Evolutionary conservation across 2,113 vertebrate species (phyloP).

Genomic region (Tachysurus vachellii): DNA sequence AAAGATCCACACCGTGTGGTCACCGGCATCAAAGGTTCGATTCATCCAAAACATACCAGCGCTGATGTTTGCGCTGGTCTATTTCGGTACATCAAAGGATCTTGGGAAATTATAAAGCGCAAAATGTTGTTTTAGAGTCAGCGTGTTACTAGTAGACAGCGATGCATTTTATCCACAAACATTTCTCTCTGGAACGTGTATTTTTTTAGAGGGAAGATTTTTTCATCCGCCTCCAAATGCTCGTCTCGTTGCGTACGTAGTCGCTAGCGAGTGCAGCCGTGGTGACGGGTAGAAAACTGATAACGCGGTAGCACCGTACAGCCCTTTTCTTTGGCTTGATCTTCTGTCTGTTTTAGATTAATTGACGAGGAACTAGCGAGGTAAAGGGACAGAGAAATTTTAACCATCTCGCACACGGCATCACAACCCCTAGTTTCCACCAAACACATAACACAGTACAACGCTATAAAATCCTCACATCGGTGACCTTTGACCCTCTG

Average conservation of each 20-base stretch:
- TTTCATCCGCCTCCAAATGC: background rate
- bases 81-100: background rate
- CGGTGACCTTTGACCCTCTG: conserved; percentile 48
- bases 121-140: background rate
- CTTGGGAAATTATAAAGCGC: background rate
- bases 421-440: background rate
- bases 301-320: too few relatives aligned
- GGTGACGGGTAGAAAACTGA: background rate
- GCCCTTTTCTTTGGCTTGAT: background rate
- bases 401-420: background rate
- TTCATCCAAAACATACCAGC: background rate
- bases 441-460: background rate
- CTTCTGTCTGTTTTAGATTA: background rate
- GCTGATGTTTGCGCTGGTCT: background rate
- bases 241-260: background rate
- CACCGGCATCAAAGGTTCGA: background rate
- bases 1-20: background rate
- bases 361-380: background rate
- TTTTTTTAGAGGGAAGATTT: background rate
- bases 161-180: background rate
- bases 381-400: background rate
- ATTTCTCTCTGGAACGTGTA: background rate
- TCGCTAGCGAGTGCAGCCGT: background rate
- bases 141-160: background rate
- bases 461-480: background rate